These are phyloP conservation scores for Diacarnus erythraeanus DNA, from an alignment of 37 sponge, comb jelly and placozoan genomes.

Conservation along the genomic window DNA sequence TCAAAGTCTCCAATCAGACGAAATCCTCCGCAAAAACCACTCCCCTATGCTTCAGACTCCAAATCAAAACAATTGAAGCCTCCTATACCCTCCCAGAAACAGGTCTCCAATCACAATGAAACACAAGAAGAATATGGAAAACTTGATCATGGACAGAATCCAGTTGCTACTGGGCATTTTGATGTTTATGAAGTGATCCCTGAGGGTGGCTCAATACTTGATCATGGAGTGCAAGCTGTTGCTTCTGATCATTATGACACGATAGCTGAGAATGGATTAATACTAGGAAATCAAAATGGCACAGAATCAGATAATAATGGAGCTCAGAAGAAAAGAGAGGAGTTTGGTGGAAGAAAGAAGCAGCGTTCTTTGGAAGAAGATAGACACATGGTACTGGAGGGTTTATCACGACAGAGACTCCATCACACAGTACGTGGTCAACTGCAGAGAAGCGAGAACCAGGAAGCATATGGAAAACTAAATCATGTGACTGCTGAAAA, in stretches of 20 bases:
- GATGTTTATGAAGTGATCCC: no score
- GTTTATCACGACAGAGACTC: neutral
- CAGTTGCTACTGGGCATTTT: no score
- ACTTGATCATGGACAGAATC: constrained; percentile 9
- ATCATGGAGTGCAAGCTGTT: neutral
- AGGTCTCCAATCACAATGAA: no score
- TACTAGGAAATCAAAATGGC: no score
- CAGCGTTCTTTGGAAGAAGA: no score
- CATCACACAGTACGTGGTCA: neutral
- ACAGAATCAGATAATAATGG: no score
- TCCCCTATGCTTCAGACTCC: neutral
- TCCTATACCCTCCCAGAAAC: neutral
- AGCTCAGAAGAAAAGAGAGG: no score
- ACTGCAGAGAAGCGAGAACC: neutral
- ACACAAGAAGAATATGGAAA: constrained; percentile 1
- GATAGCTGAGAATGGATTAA: no score
- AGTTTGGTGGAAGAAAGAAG: no score
- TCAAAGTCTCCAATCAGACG: neutral
- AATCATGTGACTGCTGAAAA: neutral
- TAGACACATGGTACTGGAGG: no score
- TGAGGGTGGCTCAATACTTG: no score
- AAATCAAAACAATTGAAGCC: neutral
- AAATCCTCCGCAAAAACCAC: neutral
- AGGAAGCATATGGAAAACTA: constrained; percentile 16
- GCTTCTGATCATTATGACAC: no score